Percentiles rank a stretch among this genome's conserved stretches.
Conservation (phyloP, 2,888 invertebrate genomes). For the Lacanobia oleracea region DNA sequence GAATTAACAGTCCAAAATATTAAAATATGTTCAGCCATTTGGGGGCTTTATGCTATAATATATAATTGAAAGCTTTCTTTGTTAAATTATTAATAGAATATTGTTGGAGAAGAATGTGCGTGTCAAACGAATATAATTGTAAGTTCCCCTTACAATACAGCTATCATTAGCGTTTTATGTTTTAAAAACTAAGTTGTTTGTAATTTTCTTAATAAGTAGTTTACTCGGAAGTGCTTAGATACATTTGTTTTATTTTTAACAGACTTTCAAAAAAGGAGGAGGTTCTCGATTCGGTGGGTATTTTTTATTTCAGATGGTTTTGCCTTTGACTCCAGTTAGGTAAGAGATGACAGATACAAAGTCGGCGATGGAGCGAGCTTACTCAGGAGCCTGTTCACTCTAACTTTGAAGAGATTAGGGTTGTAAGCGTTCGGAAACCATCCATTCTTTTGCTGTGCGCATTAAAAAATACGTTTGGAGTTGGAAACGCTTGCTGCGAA, state of each 20-base stretch:
- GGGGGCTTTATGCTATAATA: not conserved
- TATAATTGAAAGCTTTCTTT: not conserved
- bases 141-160: conserved; percentile 25
- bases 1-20: not conserved
- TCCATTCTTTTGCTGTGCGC: too few species aligned
- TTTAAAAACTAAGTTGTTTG: conserved; percentile 26
- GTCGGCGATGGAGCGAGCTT: too few species aligned
- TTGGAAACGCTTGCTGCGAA: too few species aligned
- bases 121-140: conserved; percentile 48
- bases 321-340: too few species aligned
- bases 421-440: too few species aligned
- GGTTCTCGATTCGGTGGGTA: too few species aligned
- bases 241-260: too few species aligned
- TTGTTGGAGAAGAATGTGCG: conserved; percentile 30
- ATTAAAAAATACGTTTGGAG: too few species aligned
- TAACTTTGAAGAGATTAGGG: too few species aligned
- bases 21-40: conserved; percentile 1
- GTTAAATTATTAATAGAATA: conserved; percentile 18
- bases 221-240: conserved; percentile 11
- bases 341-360: too few species aligned
- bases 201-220: conserved; percentile 15
- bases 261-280: too few species aligned
- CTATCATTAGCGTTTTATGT: conserved; percentile 23
- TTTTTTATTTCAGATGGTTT: not conserved
- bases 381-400: too few species aligned